A percentile compares a stretch with the other conserved stretches of the same genome.
These are phyloP conservation scores for Halyomorpha halys DNA, from an alignment of 1,140 invertebrate genomes.

Conservation along the genomic window DNA sequence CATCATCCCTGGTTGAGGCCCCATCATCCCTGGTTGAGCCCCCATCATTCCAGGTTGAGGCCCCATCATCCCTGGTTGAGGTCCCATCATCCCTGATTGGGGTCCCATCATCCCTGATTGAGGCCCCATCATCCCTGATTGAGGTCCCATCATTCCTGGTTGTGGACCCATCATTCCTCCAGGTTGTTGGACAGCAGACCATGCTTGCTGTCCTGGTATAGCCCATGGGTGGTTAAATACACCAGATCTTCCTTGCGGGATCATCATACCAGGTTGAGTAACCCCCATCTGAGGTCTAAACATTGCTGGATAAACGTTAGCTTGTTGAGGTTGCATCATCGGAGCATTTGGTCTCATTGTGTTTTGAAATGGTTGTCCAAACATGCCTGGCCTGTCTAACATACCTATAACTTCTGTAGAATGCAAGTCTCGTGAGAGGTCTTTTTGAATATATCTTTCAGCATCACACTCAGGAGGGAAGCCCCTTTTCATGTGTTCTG, in stretches of 20 bases:
- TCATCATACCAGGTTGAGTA: neutral
- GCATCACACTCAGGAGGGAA: neutral
- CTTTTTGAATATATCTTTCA: too few relatives aligned
- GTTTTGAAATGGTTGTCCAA: neutral
- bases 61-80: neutral
- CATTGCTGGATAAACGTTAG: neutral
- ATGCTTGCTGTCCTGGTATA: too few relatives aligned
- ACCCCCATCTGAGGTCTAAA: neutral
- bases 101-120: neutral
- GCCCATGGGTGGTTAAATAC: too few relatives aligned
- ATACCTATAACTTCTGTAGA: too few relatives aligned
- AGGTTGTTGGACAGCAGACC: too few relatives aligned
- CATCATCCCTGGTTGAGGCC: neutral
- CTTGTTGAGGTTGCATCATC: neutral
- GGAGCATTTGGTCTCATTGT: neutral
- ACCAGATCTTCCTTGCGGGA: neutral
- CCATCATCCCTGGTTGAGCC: neutral
- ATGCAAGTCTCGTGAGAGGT: too few relatives aligned
- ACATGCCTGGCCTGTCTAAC: neutral
- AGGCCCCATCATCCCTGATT: neutral
- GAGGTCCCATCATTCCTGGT: neutral
- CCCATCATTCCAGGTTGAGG: neutral
- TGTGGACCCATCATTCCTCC: slow-evolving; percentile 2
- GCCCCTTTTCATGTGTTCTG: neutral
- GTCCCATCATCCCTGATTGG: neutral